These are phyloP conservation scores for Nowickia ferox DNA, from an alignment of 2,888 invertebrate species.

Conservation along the genomic window DNA sequence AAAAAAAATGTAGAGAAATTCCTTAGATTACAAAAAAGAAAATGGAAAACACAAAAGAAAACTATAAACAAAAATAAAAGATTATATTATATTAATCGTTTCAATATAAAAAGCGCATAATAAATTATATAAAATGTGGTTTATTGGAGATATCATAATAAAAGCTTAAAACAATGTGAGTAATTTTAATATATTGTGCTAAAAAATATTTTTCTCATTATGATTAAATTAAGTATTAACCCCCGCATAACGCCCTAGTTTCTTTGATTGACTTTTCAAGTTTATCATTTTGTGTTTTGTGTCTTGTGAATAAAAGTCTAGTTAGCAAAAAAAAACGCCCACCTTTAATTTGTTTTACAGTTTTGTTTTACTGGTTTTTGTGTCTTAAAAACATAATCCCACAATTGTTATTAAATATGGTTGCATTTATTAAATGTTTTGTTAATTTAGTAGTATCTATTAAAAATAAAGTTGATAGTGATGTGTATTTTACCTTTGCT, in stretches of 20 bases:
- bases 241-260: slow-evolving; percentile 68
- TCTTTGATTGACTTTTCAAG: slow-evolving; percentile 20
- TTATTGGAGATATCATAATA: slow-evolving; percentile 2
- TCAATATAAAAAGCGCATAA: slow-evolving; percentile 29
- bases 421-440: slow-evolving; percentile 54
- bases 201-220: slow-evolving; percentile 8
- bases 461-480: slow-evolving; percentile 13
- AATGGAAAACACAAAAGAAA: slow-evolving; percentile 57
- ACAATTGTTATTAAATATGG: slow-evolving; percentile 65
- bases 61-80: slow-evolving; percentile 53
- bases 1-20: slow-evolving; percentile 71
- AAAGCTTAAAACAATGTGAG: slow-evolving; percentile 58
- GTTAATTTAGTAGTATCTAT: slow-evolving; percentile 38
- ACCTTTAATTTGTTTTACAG: slow-evolving; percentile 59
- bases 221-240: slow-evolving; percentile 30
- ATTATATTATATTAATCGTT: slow-evolving; percentile 5
- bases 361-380: slow-evolving; percentile 31
- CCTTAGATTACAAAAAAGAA: slow-evolving; percentile 56
- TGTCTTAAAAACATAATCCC: slow-evolving; percentile 56
- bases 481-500: slow-evolving; percentile 38
- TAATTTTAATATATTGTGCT: slow-evolving; percentile 28
- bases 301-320: slow-evolving; percentile 15
- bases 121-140: slow-evolving; percentile 13
- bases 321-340: slow-evolving; percentile 66
- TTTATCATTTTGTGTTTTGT: slow-evolving; percentile 4